A percentile compares a stretch with the other conserved stretches of the same genome.
Evolutionary conservation across 2,797 vertebrate genomes (phyloP).

Genomic region (Chromis chromis): DNA sequence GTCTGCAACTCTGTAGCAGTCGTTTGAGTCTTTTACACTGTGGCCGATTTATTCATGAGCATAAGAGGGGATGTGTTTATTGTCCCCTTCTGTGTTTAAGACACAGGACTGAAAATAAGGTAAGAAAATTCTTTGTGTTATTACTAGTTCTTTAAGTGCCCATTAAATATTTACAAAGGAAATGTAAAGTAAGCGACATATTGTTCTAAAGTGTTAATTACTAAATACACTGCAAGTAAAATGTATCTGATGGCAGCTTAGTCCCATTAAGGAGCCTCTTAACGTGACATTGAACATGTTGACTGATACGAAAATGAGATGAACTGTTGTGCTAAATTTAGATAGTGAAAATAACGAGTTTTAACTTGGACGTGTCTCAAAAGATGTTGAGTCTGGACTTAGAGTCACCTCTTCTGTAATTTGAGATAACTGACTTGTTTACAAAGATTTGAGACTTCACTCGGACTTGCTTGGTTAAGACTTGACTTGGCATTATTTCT

Average conservation of each 20-base stretch:
- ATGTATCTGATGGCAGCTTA: neutral
- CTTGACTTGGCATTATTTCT: no score
- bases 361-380: neutral
- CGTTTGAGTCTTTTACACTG: slow-evolving; percentile 36
- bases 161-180: slow-evolving; percentile 19
- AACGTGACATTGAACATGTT: neutral
- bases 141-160: neutral
- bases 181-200: neutral
- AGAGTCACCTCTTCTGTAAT: no score
- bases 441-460: neutral
- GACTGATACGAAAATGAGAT: neutral
- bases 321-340: no score
- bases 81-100: slow-evolving; percentile 18
- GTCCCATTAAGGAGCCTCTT: neutral
- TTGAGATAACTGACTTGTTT: no score
- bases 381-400: neutral
- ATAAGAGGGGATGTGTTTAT: slow-evolving; percentile 24
- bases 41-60: slow-evolving; percentile 56
- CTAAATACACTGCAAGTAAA: neutral
- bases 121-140: slow-evolving; percentile 13
- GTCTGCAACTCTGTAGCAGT: slow-evolving; percentile 35
- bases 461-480: no score
- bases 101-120: neutral
- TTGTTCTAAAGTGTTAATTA: neutral
- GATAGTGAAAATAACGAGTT: no score